Evolutionary conservation across 2,113 vertebrate species (phyloP), one percentile per base, ranked within the genome.

Genomic region (Oreochromis aureus): DNA sequence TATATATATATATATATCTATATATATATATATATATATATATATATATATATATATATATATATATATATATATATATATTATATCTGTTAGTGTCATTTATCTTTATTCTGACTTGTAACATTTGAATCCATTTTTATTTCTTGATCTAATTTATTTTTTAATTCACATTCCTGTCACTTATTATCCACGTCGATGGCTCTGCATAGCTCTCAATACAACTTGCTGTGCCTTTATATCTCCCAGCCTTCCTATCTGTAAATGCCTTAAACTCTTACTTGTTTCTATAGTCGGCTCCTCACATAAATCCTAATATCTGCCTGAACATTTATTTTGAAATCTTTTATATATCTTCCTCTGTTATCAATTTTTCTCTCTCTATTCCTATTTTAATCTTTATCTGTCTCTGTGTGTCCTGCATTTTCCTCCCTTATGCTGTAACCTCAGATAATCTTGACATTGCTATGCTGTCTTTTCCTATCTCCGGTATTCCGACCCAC

Each of bases 331-430:
- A 71, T 71, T 71, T 71, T 44, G n/a, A 71, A 22, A 71, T 6
- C 13, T 44, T 46, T 71, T 44, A 71, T 59, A 30, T 69, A 24
- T 71, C n/a, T 44, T 71, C 36, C 36, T 44, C 39, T 44, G 39
- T 71, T 71, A 44, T 44, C 13, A 16, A 15, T 44, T 15, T 71
- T 44, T 44, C 39, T 71, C 39, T 24, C 3, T 44, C 36, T 24
- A 9, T 24, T 71, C 36, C 7, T 44, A 71, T 71, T 71, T 71
- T 44, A 71, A 71, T 71, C n/a, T 44, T 19, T 66, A n/a, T 66
- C 34, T 66, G 7, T 41, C 19, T 69, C 36, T 22, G 11, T 41
- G 19, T 71, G 66, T 24, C 66, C 66, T 44, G n/a, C 36, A 15
- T 71, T 41, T 69, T 41, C 11, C n/a, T 15, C 34, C 7, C 63